phyloP scores from a whole-genome alignment of 2,113 vertebrate genomes.

The Haemorhous mexicanus region DNA sequence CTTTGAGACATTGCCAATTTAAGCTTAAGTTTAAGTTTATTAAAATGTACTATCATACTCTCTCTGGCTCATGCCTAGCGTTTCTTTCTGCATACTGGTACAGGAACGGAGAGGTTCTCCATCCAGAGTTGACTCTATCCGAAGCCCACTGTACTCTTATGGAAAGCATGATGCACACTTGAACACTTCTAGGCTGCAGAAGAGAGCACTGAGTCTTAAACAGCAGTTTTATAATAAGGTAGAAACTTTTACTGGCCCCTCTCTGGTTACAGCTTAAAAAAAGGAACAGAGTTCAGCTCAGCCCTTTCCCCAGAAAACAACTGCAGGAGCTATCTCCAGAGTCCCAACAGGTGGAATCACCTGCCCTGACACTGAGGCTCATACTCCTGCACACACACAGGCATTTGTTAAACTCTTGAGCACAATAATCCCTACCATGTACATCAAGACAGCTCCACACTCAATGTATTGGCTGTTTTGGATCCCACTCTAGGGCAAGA shows the following conservation, averaged over 20 bases:
- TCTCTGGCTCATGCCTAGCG: neutral
- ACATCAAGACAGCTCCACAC: neutral
- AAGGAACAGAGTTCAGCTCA: neutral
- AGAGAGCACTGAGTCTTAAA: neutral
- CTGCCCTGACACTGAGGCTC: neutral
- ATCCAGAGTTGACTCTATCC: neutral
- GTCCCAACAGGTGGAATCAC: neutral
- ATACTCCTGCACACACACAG: neutral
- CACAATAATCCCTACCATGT: neutral
- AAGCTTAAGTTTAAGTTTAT: constrained; percentile 11
- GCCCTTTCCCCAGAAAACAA: neutral
- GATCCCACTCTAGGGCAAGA: neutral
- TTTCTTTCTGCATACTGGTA: neutral
- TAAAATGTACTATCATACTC: neutral
- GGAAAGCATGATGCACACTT: neutral
- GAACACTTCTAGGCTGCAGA: neutral
- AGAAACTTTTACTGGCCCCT: neutral
- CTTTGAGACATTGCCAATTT: constrained; percentile 8
- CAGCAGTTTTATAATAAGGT: neutral
- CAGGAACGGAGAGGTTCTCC: neutral
- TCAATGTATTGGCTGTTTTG: constrained; percentile 32
- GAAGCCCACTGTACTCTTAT: neutral
- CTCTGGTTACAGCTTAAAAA: neutral
- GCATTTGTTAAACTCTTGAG: neutral
- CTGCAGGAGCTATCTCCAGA: neutral